Base-by-base conservation (phyloP, 2,113 vertebrate species). In the Lipophrys pholis region DNA sequence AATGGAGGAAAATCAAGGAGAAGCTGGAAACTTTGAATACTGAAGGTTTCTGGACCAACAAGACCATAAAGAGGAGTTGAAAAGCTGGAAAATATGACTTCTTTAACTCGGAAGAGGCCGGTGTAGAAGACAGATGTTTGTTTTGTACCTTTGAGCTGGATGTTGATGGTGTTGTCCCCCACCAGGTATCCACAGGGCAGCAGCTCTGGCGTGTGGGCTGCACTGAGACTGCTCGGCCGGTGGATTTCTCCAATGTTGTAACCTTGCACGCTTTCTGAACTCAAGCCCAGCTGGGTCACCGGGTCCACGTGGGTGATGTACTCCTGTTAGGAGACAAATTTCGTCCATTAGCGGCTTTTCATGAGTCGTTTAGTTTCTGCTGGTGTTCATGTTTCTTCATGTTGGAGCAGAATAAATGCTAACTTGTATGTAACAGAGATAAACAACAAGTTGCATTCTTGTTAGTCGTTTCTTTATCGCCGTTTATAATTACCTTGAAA, bases 141-240 rank as follows among this genome's bases (percentile, higher is more conserved):
- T 6, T 7, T 11, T 6, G 41, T 93, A 99, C 98, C 97, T 96
- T 94, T 98, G 77, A 99, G 84, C 3, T 92, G 90, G 76, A 99
- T 96, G 4, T 95, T 95, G 93, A 99, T 98, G 54, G 95, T 97
- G 63, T 96, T 96, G 85, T 99, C 98, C 6, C 98, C 98, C 8
- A 99, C 97, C 11, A 99, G 93, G 82, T 99, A 99, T 36, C 98
- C 98, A 5, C 97, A 99, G 67, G 97, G 98, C 68, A 99, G 93
- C 42, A 99, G 94, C 87, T 99, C 98, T 0, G 98, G 98, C 0
- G 95, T 96, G 58, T 93, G 94, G 0, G 94, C 94, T 0, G 90
- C 78, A 0, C 89, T 89, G 35, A 88, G 92, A 0, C 80, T 82
- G 5, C 92, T 93, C 11, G 92, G 95, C 8, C 97, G 95, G 21